Evolutionary conservation across 2,797 vertebrate species (phyloP).

Genomic region (Acrossocheilus fasciatus): DNA sequence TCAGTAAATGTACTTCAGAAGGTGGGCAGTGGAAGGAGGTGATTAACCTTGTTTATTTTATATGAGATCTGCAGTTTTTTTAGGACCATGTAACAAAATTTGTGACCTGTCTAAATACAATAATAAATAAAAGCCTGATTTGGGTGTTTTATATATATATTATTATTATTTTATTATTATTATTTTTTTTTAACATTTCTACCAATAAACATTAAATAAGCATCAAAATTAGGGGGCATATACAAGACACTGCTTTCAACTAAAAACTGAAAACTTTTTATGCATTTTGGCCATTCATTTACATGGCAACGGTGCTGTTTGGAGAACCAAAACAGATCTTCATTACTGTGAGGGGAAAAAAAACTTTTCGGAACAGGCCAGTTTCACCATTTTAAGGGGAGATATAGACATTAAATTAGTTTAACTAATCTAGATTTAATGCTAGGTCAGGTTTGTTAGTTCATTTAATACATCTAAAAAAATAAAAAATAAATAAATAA

Average conservation of each 20-base stretch:
- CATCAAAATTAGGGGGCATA: background rate
- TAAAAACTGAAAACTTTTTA: background rate
- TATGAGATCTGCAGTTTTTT: background rate
- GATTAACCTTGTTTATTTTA: background rate
- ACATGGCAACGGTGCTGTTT: background rate
- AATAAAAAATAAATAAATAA: background rate
- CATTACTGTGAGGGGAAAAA: too few species aligned
- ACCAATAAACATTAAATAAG: background rate
- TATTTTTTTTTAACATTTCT: background rate
- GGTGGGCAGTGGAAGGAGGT: background rate
- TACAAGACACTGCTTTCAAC: background rate
- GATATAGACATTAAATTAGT: background rate
- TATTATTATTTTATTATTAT: too few species aligned
- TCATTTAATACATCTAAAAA: background rate
- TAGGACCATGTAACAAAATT: background rate
- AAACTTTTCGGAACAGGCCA: background rate
- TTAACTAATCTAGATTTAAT: background rate
- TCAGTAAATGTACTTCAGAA: background rate
- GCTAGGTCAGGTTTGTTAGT: background rate
- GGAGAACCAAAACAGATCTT: too few species aligned
- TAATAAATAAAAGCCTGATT: background rate
- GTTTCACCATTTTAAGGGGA: background rate
- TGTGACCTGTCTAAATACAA: background rate
- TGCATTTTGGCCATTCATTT: background rate
- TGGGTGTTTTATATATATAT: background rate